Evolutionary conservation across 2,888 invertebrate genomes (phyloP), one percentile per base, ranked within the genome.

Genomic region (Lithophane socia): DNA sequence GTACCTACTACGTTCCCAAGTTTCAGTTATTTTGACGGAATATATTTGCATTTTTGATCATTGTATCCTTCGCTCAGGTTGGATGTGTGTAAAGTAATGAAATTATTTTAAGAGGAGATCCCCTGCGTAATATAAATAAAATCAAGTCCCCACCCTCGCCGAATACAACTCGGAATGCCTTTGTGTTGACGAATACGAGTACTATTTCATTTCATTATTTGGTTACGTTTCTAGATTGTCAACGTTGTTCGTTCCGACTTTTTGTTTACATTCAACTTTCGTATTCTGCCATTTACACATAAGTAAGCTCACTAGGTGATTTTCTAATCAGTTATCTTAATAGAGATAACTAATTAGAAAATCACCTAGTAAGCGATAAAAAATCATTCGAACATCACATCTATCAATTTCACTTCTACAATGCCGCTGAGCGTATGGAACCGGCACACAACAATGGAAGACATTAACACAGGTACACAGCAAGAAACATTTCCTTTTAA

Each of bases 21-120:
- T 54, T 37, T n/a, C 9, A 9, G 24, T 77, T 70, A 70, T 67
- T 66, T 63, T 63, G 44, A 61, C 69, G 21, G 37, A 83, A 77
- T 61, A 44, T 69, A 72, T 77, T 82, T 47, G 44, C 52, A 70
- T 82, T 66, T 52, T 73, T 77, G 18, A 63, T 61, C n/a, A 65
- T n/a, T 44, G 56, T 66, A 67, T 64, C 49, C 58, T 65, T 63
- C 66, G 37, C 47, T 49, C n/a, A 44, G 21, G 37, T 37, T 24
- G 65, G 16, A 73, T 58, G 47, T 67, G 42, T 52, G 24, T 77
- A 66, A 8, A 8, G 29, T 70, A 64, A 64, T 63, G 18, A 60
- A 63, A 67, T 82, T 69, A 77, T 83, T 61, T 58, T 18, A 54
- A 71, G 63, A 63, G 61, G 16, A 61, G 54, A 47, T 21, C 12